Percentiles rank a stretch among this genome's conserved stretches.
Evolutionary conservation across 2,888 invertebrate species (phyloP).

Genomic region (Gerris lacustris): DNA sequence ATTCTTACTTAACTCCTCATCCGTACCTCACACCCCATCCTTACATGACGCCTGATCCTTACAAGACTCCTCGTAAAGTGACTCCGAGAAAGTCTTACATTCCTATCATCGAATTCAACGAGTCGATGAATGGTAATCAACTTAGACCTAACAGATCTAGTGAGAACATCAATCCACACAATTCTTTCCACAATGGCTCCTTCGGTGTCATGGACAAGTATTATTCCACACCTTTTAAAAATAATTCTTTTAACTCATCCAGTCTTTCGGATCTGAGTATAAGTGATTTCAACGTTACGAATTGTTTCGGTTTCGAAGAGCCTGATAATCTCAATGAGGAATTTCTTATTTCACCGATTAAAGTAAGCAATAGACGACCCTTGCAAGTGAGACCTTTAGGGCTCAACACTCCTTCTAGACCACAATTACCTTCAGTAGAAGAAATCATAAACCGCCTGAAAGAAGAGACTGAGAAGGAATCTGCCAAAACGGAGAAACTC

Average conservation of each 20-base stretch:
- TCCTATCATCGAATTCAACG: neutral
- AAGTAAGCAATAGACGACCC: conserved; percentile 6
- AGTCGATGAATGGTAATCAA: neutral
- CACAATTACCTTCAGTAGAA: neutral
- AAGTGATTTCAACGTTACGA: conserved; percentile 9
- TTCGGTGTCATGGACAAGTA: neutral
- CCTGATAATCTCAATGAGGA: conserved; percentile 22
- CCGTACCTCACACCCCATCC: neutral
- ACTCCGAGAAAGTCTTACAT: neutral
- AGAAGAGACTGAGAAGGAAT: neutral
- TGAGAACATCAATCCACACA: neutral
- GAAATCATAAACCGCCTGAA: neutral
- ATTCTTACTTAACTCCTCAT: neutral
- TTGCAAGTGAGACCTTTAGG: neutral
- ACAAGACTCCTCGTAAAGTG: neutral
- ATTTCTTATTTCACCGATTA: conserved; percentile 26
- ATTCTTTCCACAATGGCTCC: neutral
- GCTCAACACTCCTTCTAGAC: neutral
- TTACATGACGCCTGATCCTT: neutral
- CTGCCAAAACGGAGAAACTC: neutral
- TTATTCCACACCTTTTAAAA: neutral
- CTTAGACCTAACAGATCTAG: neutral
- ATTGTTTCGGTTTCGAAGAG: conserved; percentile 27
- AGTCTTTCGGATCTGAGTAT: neutral
- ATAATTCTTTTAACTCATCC: neutral